Base-by-base conservation (phyloP, 2,797 vertebrate genomes). In the Phalanger gymnotis region DNA sequence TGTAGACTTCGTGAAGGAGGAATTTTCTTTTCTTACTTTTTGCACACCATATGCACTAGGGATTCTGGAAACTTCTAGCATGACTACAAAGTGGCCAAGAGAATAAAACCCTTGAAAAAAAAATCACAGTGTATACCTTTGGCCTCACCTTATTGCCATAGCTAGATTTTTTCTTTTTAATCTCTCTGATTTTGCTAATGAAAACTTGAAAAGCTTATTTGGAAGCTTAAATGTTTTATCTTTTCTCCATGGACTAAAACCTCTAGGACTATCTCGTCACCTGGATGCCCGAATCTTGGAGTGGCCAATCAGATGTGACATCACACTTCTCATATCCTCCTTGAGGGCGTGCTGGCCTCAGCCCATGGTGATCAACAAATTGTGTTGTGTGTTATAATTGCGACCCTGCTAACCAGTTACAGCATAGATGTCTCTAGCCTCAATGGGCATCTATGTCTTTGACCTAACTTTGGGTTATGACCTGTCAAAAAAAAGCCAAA, bases 1-100 rank as follows among this genome's bases (percentile, higher is more conserved):
- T 98, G 98, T 98, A 98, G 97, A 98, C 98, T 98, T 98, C 97
- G 98, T 1, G 94, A 98, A 98, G 98, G 98, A 98, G 98, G 99
- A 97, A 98, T 99, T 99, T 99, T 99, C 98, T 98, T 98, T 98
- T 98, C 96, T 98, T 98, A 98, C 96, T 95, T 97, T 98, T 98
- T 99, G 99, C 99, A 99, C 98, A 99, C 98, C 98, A 97, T 98
- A 99, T 99, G 99, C 99, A 99, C 98, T 98, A 98, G 99, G 98
- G 98, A 99, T 98, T 99, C 98, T 98, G 98, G 98, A 99, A 99
- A 99, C 99, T 99, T 98, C 99, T 99, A 98, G 99, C 99, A 98
- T 97, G 98, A 98, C 98, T 99, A 98, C 98, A 98, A 98, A 98
- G 98, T 98, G 98, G 99, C 99, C 98, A 99, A 99, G 98, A 98